phyloP scores from a whole-genome alignment of 2,113 vertebrate species.

The Nesoenas mayeri region DNA sequence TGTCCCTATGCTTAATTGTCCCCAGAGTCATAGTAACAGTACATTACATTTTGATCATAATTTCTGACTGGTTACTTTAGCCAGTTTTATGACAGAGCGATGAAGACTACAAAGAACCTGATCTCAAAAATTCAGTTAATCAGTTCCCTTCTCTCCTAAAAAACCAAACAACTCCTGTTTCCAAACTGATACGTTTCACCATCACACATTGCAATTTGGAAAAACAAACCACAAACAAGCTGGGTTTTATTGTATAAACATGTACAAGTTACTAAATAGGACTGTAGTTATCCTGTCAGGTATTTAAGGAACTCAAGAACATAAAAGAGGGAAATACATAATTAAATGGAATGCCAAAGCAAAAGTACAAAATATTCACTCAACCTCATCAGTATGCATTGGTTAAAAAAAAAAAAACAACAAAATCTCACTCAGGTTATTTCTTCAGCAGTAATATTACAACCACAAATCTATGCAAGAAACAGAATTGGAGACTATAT shows the following conservation, averaged over 20 bases:
- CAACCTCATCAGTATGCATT: rapidly evolving
- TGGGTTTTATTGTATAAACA: neutral
- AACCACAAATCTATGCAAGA: neutral
- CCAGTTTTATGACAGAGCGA: neutral
- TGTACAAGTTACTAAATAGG: neutral
- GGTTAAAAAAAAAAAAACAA: neutral
- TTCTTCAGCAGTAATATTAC: neutral
- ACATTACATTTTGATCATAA: neutral
- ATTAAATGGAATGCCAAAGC: neutral
- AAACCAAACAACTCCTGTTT: neutral
- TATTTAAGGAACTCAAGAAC: neutral
- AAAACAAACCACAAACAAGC: neutral
- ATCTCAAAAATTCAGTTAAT: neutral
- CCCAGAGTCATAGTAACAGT: neutral
- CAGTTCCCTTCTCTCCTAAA: neutral
- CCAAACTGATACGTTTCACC: neutral
- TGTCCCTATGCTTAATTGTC: neutral
- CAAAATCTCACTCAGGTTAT: neutral
- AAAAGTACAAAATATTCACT: neutral
- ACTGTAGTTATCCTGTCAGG: neutral
- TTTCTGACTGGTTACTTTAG: neutral
- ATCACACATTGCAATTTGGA: neutral
- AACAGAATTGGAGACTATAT: neutral
- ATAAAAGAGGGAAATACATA: neutral
- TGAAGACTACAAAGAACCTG: neutral